Percentiles rank a stretch among this genome's conserved stretches.
phyloP scores from a whole-genome alignment of 2,113 vertebrate genomes.

The Nipponia nippon region DNA sequence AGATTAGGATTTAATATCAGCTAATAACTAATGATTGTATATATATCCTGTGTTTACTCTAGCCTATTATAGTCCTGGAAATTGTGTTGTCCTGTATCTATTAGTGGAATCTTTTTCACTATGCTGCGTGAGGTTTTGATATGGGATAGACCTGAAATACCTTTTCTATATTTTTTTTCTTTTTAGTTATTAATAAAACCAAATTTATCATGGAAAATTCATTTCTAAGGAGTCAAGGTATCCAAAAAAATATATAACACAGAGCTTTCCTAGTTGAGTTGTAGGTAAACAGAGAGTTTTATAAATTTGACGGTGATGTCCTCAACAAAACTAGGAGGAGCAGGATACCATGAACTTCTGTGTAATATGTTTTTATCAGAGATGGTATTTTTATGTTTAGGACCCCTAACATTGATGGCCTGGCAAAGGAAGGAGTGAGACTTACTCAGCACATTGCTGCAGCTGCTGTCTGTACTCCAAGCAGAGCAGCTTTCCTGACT shows the following conservation, averaged over 20 bases:
- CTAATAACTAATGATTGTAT: neutral
- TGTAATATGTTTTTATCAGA: neutral
- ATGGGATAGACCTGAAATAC: neutral
- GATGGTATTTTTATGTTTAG: constrained; percentile 53
- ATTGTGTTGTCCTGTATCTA: neutral
- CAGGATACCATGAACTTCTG: rapidly evolving
- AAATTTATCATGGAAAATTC: neutral
- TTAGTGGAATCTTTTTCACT: neutral
- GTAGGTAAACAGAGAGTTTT: neutral
- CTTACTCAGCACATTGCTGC: constrained; percentile 86
- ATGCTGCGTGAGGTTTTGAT: neutral
- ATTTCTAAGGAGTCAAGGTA: neutral
- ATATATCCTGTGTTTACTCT: neutral
- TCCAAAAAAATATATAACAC: neutral
- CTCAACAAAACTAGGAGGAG: neutral
- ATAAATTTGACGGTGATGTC: neutral
- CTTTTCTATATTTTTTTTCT: neutral
- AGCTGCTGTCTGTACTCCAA: constrained; percentile 81
- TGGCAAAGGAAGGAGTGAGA: constrained; percentile 80
- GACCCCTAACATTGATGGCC: constrained; percentile 81
- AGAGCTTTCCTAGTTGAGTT: neutral
- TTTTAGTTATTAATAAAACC: neutral
- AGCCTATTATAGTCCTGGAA: neutral
- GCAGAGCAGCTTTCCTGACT: constrained; percentile 85
- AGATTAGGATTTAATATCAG: neutral